Percentiles rank a stretch among this genome's conserved stretches.
These are phyloP conservation scores for Channa maculata DNA, from an alignment of 2,113 vertebrate species.

Conservation along the genomic window DNA sequence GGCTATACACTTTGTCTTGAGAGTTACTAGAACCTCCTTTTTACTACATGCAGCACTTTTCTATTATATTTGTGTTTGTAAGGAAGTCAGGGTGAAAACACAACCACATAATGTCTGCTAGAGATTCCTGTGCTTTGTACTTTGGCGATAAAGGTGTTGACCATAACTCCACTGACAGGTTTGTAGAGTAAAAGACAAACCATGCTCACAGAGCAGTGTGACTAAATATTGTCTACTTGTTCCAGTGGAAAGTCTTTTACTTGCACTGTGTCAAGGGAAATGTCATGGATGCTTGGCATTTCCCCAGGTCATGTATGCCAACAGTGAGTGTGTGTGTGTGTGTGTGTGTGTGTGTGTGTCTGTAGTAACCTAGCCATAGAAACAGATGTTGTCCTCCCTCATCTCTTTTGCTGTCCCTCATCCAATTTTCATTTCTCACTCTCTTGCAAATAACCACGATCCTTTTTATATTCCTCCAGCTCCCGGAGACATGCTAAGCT, in stretches of 20 bases:
- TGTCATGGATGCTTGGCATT: constrained; percentile 55
- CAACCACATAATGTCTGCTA: too few relatives aligned
- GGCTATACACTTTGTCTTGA: too few relatives aligned
- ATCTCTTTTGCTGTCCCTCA: constrained; percentile 14
- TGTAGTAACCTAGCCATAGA: constrained; percentile 28
- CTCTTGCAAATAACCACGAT: constrained; percentile 1
- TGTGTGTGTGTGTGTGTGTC: constrained; percentile 10
- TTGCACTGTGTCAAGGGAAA: constrained; percentile 40
- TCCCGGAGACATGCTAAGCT: neutral
- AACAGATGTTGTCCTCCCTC: constrained; percentile 30
- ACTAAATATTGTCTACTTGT: constrained; percentile 19
- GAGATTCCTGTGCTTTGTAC: too few relatives aligned
- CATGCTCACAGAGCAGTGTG: neutral
- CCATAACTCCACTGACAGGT: neutral
- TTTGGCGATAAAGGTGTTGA: too few relatives aligned
- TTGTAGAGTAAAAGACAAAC: neutral
- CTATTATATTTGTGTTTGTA: too few relatives aligned
- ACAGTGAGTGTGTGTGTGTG: neutral
- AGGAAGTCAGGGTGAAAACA: too few relatives aligned
- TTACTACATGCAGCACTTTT: too few relatives aligned
- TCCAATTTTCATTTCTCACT: neutral
- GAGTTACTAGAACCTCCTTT: too few relatives aligned
- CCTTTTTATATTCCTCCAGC: constrained; percentile 7
- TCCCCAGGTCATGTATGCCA: constrained; percentile 39
- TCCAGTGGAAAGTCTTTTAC: constrained; percentile 56